Evolutionary conservation across 2,888 invertebrate genomes (phyloP), one percentile per base, ranked within the genome.

Genomic region (Rhynchonema sp.): DNA sequence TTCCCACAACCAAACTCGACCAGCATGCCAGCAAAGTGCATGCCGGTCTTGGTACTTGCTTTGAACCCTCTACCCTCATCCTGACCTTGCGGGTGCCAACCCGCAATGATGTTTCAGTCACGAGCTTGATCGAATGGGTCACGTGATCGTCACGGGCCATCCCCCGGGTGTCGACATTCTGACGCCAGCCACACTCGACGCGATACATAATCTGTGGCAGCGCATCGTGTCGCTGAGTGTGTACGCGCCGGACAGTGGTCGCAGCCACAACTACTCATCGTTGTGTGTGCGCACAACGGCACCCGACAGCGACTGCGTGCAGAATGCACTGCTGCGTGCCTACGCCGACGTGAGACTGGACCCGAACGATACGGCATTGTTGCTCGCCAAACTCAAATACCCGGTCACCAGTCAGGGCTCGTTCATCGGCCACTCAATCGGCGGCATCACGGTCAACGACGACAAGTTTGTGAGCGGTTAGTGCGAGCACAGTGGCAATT

Each of bases 131-230:
- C 62, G 71, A 49, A 65, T 68, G 26, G 71, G 71, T 6, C 70
- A 69, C 62, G 67, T 71, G 26, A 72, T 71, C 28, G 69, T 72
- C n/a, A 72, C 70, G n/a, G 65, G 66, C 57, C 66, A 65, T 17
- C 65, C 66, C 22, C 69, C 69, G n/a, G 68, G 68, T 28, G 65
- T 62, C 1, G 70, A 71, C 61, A 66, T 70, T 52, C 62, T 70
- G 58, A 68, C 69, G 58, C 66, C 67, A 3, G 30, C 66, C 49
- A 66, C 65, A 9, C 65, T 71, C 66, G 63, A 66, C 55, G 69
- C 68, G 1, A 67, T 69, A 2, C 66, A 68, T 68, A 67, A 69
- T 29, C 61, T 70, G 9, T 70, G 70, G 70, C 55, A n/a, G n/a
- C 1, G 6, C 20, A 9, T 55, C 2, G 29, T 29, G 29, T 28